Evolutionary conservation across 2,797 vertebrate species (phyloP), one percentile per base, ranked within the genome.

Genomic region (Gambusia yucatana): DNA sequence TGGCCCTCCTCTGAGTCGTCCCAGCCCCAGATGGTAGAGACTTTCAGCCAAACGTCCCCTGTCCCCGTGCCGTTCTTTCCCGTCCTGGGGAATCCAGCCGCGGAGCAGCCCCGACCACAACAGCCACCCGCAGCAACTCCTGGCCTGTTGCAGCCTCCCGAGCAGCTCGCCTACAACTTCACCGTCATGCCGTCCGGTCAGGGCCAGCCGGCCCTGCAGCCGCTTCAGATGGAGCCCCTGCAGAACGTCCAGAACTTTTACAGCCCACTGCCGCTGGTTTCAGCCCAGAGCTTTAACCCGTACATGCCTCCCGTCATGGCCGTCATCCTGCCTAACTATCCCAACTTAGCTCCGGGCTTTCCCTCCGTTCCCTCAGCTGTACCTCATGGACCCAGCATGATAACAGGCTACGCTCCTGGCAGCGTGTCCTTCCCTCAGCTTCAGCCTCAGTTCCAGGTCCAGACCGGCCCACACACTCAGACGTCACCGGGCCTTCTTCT

Each of bases 301-400:
- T 94, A 92, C 52, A 10, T 93, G 77, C 61, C 94, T 46, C 88
- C 93, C 0, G 86, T 96, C 36, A 94, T 97, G 96, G 93, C 97
- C 28, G 80, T 97, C 16, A 88, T 97, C 73, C 92, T 98, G 57
- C 97, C 95, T 43, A 93, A 83, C 80, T 91, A 92, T 80, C 92
- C 95, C n/a, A 25, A 86, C 22, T 96, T 88, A 61, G 78, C 94
- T 72, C 48, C 88, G 36, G 89, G 82, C 72, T 94, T 92, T 82
- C 95, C 85, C 0, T 3, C 86, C 0, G 1, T 75, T 30, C 84
- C 92, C 4, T 75, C 88, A 16, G n/a, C 92, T 41, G 4, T 93
- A 78, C 88, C 91, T 6, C 93, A 93, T 76, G 70, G 83, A 44
- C 87, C 90, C 16, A 85, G 86, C 30, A 76, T 83, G 33, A 82